Evolutionary conservation across 2,113 vertebrate genomes (phyloP), one percentile per base, ranked within the genome.

Genomic region (Perccottus glenii): DNA sequence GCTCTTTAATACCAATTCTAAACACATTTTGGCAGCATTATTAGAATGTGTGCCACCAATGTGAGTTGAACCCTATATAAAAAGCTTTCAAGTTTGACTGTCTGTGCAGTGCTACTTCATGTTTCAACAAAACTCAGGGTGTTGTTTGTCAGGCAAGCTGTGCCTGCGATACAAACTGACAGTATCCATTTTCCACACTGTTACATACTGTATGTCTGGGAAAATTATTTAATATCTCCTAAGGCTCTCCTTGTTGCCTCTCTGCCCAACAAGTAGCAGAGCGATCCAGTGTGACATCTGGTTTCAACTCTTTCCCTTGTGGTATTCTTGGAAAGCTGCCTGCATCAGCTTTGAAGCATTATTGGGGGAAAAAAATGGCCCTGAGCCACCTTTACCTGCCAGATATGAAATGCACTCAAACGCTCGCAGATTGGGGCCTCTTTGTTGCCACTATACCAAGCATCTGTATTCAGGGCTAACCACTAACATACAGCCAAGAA

Each of bases 281-380:
- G 70, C 68, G 81, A 93, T 93, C 91, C 89, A 88, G 90, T 88
- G 75, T 90, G 92, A 93, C 86, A 84, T 93, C 91, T 94, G 89
- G 89, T 93, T 94, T 93, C 92, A 93, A 92, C 80, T 84, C 89
- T 84, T 91, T 91, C 78, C 87, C 0, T 90, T 85, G 86, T 89
- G 86, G 72, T 64, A 62, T 85, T 86, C 87, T 90, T 94, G 94
- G 93, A 91, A 69, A 80, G n/a, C 67, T 89, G 85, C 92, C 91
- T 83, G 75, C 80, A 60, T 81, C 76, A 81, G 83, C 72, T 87
- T 90, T 86, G 82, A 84, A 90, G 92, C 84, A 50, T 75, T 85
- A 88, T 82, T 85, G 92, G 88, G 5, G 89, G 86, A 87, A 83
- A 48, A 73, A 87, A 60, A 85, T 88, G 50, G 82, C 86, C 87